A percentile compares a stretch with the other conserved stretches of the same genome.
Evolutionary conservation across 1,140 invertebrate species (phyloP).

Genomic region (Chironomus striatipennis): DNA sequence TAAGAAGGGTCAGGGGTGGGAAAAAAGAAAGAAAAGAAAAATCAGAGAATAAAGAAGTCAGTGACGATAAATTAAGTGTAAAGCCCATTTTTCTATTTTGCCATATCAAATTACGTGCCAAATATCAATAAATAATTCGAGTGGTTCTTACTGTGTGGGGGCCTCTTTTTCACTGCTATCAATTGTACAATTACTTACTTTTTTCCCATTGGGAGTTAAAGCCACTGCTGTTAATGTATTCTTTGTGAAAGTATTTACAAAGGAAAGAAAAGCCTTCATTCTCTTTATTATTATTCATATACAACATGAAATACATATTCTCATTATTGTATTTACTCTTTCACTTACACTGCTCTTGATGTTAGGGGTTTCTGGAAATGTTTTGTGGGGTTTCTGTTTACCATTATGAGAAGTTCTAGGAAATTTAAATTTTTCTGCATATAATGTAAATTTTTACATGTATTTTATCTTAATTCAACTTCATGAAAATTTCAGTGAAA

Average conservation of each 20-base stretch:
- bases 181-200: too few relatives aligned
- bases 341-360: neutral
- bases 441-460: too few relatives aligned
- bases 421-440: too few relatives aligned
- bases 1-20: neutral
- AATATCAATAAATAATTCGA: conserved; percentile 21
- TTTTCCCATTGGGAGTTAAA: too few relatives aligned
- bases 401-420: too few relatives aligned
- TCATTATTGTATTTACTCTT: neutral
- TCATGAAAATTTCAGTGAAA: too few relatives aligned
- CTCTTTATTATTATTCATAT: neutral
- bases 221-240: too few relatives aligned
- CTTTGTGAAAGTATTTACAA: neutral
- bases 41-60: neutral
- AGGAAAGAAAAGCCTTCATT: neutral
- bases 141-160: neutral
- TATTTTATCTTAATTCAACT: too few relatives aligned
- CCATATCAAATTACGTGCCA: conserved; percentile 10
- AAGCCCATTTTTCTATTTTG: too few relatives aligned
- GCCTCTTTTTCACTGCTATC: neutral
- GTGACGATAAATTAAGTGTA: neutral
- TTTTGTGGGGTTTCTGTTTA: too few relatives aligned
- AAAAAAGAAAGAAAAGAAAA: neutral
- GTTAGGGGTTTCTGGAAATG: too few relatives aligned
- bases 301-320: conserved; percentile 6